These are phyloP conservation scores for Conops quadrifasciatus DNA, from an alignment of 2,888 invertebrate species.

Conservation along the genomic window DNA sequence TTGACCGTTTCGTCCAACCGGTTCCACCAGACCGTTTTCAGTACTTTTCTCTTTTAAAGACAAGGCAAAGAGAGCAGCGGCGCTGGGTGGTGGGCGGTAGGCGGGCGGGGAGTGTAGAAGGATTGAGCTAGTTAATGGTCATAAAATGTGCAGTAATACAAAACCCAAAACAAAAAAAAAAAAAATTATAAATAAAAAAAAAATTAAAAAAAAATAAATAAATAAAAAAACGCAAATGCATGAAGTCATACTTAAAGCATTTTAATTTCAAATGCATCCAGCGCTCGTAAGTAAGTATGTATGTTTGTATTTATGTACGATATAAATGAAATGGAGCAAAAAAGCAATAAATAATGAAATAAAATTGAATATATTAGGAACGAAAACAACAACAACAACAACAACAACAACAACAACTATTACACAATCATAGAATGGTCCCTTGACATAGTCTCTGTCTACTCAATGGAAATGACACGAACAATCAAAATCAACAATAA, in stretches of 20 bases:
- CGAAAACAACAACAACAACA: constrained; percentile 10
- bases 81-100: not conserved
- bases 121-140: too few species aligned
- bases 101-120: not conserved
- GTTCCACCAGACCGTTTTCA: not conserved
- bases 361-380: not conserved
- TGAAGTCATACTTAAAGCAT: constrained; percentile 15
- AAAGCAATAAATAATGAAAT: constrained; percentile 15
- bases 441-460: constrained; percentile 13
- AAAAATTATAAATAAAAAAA: not conserved
- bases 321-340: not conserved
- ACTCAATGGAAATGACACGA: too few species aligned
- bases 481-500: not conserved
- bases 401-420: constrained; percentile 1
- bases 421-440: constrained; percentile 1
- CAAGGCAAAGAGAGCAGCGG: not conserved
- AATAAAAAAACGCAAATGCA: not conserved
- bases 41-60: not conserved
- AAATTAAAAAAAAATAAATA: not conserved
- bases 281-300: too few species aligned
- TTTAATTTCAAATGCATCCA: constrained; percentile 1
- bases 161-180: not conserved
- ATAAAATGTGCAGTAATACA: not conserved
- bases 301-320: not conserved
- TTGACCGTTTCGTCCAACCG: too few species aligned